These are phyloP conservation scores for Cyanistes caeruleus DNA, from an alignment of 2,113 vertebrate genomes.

Conservation along the genomic window DNA sequence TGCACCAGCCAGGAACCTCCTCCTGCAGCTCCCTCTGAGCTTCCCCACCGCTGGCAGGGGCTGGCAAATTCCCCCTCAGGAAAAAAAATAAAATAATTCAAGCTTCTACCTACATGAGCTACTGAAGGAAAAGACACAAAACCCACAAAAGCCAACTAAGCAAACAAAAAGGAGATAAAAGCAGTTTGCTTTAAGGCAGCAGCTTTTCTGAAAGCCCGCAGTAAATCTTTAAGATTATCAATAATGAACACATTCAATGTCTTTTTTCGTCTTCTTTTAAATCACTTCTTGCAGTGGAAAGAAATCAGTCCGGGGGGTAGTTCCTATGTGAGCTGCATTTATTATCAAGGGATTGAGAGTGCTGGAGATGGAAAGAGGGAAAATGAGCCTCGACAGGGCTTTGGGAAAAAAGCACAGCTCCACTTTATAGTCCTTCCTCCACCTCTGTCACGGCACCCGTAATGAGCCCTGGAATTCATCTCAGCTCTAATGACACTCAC, in stretches of 20 bases:
- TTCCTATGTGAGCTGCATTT: slow-evolving; percentile 50
- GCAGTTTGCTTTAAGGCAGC: slow-evolving; percentile 60
- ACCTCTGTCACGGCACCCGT: slow-evolving; percentile 20
- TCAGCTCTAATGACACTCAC: slow-evolving; percentile 33
- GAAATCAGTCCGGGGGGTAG: slow-evolving; percentile 55
- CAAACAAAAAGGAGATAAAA: slow-evolving; percentile 67
- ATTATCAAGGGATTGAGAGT: slow-evolving; percentile 49
- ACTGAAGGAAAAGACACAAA: not conserved
- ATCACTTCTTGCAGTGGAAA: slow-evolving; percentile 46
- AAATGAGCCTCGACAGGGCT: slow-evolving; percentile 41
- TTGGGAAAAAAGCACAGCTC: not conserved
- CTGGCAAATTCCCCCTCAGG: not conserved
- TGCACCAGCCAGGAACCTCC: not conserved
- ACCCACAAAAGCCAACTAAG: slow-evolving; percentile 63
- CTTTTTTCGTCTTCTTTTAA: slow-evolving; percentile 42
- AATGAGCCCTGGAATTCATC: slow-evolving; percentile 47
- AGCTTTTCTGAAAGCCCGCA: slow-evolving; percentile 57
- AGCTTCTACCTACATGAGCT: slow-evolving; percentile 5
- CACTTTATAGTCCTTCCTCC: not conserved
- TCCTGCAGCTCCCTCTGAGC: not conserved
- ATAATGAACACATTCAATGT: slow-evolving; percentile 64
- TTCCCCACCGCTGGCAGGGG: not conserved
- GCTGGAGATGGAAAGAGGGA: slow-evolving; percentile 2
- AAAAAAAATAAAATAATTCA: not conserved
- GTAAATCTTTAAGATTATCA: slow-evolving; percentile 67